Base-by-base conservation (phyloP, 2,797 vertebrate species). In the Pagetopsis macropterus region DNA sequence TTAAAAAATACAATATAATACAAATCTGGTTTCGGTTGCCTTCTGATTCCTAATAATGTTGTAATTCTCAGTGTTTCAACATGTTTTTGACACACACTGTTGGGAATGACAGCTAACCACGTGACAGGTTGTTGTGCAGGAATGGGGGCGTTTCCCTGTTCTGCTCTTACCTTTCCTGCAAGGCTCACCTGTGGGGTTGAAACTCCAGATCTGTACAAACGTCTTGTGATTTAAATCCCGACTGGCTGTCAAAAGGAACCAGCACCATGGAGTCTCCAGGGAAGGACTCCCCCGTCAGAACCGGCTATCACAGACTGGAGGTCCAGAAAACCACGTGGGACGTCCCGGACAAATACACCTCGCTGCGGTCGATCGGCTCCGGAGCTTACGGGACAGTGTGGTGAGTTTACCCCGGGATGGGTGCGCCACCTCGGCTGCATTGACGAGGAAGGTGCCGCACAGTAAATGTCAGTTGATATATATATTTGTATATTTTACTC, bases 381-480 rank as follows among this genome's bases (percentile, higher is more conserved):
- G 95, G 95, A 48, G 95, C 95, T 1, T 96, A 96, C 83, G 95
- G 95, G 40, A 96, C 94, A 2, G 95, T 96, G 0, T 96, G 95
- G 95, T 96, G 80, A 94, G 94, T 89, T 72, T 14, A 58, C 17
- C 43, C 37, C 43, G 50, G 33, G 5, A 43, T 23, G 2, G 17
- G 2, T 21, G 4, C n/a, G 6, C 27, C 9, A 23, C 14, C 2
- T 1, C 33, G 0, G 50, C 4, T 0, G 9, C 0, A 33, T 43
- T 15, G 37, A 33, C 9, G 2, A 50, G 27, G 10, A 49, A 54
- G 16, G 14, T 1, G 3, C 31, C 1, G 8, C 17, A 13, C 16
- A 50, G 21, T 31, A 41, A 17, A 1, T 21, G 5, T 4, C 13
- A 44, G 17, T 27, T 7, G 37, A 14, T 0, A 8, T 37, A 23